Base-by-base conservation (phyloP, 2,797 vertebrate species). In the Rallus crepitans region DNA sequence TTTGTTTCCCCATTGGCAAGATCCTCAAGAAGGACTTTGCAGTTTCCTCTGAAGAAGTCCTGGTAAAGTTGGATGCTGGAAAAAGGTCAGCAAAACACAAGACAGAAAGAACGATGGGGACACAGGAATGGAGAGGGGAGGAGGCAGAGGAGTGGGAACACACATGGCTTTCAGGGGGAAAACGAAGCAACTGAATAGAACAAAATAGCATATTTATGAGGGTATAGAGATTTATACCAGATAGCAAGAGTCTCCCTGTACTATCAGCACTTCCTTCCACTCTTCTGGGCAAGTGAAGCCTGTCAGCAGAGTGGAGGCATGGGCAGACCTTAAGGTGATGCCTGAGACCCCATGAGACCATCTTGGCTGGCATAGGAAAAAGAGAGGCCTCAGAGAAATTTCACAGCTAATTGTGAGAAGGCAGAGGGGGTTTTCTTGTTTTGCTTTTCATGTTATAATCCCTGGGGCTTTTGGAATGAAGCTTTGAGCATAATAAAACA, bases 331-430 rank as follows among this genome's bases (percentile, higher is more conserved):
- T 18, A 42, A 48, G 59, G 8, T 31, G 33, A 31, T 9, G 16
- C 12, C 27, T 60, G 12, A 48, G 30, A 48, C 12, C 2, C 35
- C 48, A 25, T 0, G 2, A 84, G 52, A 47, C 40, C 18, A 30
- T 6, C n/a, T 14, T 0, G 0, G 18, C 48, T 78, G 68, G 30
- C 35, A 56, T 13, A 71, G 65, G 17, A 2, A 4, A 76, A 64
- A 80, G 31, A 12, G 10, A 82, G 20, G 8, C 27, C 45, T 85
- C 28, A 1, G 1, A 52, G 37, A 89, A 78, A 82, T 60, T 50
- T 52, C 45, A 39, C 45, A 81, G 39, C 24, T 75, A 31, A 81
- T 42, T 78, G 12, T 75, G 20, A 71, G 55, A 87, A 86, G 45
- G 31, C 53, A 86, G 48, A 63, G 24, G 8, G 42, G 4, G 9